These are phyloP conservation scores for Cyprinodon brontotheroides DNA, from an alignment of 2,113 vertebrate genomes.

Conservation along the genomic window DNA sequence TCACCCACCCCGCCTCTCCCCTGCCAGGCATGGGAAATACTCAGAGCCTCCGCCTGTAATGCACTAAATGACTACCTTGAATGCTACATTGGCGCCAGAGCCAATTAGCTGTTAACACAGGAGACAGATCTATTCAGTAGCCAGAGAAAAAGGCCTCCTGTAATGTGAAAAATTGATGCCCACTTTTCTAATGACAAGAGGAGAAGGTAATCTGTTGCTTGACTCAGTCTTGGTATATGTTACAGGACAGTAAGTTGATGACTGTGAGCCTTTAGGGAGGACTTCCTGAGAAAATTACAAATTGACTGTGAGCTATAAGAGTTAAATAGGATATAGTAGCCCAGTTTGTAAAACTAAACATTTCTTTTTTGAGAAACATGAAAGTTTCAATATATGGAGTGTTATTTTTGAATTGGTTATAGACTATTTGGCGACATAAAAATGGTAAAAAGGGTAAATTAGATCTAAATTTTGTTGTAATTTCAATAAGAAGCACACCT, in stretches of 20 bases:
- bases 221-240: constrained; percentile 49
- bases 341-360: not conserved
- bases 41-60: constrained; percentile 70
- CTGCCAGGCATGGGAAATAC: constrained; percentile 46
- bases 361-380: not conserved
- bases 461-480: not conserved
- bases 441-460: not conserved
- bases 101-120: constrained; percentile 77
- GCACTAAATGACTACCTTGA: constrained; percentile 78
- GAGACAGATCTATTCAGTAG: constrained; percentile 74
- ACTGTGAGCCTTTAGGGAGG: constrained; percentile 35
- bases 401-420: not conserved
- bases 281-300: constrained; percentile 22
- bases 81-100: constrained; percentile 74
- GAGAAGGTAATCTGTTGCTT: constrained; percentile 55
- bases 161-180: constrained; percentile 72
- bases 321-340: constrained; percentile 10
- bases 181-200: constrained; percentile 70
- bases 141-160: constrained; percentile 67
- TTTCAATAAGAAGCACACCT: not conserved
- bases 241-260: constrained; percentile 63
- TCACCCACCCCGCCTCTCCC: constrained; percentile 26
- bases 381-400: not conserved
- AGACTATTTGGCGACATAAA: not conserved
- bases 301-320: constrained; percentile 2